Evolutionary conservation across 2,797 vertebrate genomes (phyloP).

Genomic region (Garrulus glandarius): DNA sequence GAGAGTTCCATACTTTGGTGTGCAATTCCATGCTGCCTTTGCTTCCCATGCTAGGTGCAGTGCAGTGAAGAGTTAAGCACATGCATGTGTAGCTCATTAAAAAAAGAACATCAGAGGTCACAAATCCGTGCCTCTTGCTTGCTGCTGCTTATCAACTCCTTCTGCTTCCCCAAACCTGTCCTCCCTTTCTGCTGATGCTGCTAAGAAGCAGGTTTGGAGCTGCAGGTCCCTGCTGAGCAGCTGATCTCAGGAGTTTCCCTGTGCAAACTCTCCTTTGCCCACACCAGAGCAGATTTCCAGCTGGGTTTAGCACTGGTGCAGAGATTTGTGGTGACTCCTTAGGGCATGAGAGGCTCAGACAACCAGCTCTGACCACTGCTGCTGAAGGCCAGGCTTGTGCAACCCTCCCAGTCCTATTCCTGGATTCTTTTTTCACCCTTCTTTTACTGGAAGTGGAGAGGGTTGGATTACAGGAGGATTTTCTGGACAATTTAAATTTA

Average conservation of each 20-base stretch:
- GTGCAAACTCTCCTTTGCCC: background rate
- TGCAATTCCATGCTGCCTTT: background rate
- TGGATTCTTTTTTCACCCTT: background rate
- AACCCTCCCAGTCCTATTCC: background rate
- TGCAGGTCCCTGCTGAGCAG: background rate
- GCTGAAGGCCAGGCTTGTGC: background rate
- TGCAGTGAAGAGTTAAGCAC: background rate
- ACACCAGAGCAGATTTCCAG: background rate
- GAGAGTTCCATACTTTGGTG: background rate
- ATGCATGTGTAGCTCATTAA: background rate
- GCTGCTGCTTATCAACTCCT: background rate
- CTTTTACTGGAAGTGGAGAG: slow-evolving; percentile 42
- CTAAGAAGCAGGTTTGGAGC: background rate
- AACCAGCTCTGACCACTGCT: background rate
- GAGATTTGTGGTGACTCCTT: background rate
- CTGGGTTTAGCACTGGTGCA: background rate
- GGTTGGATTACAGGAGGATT: background rate
- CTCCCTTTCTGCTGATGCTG: background rate
- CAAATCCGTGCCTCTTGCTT: background rate
- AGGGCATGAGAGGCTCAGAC: background rate
- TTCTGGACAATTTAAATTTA: background rate
- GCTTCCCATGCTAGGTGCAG: background rate
- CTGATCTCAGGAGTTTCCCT: background rate
- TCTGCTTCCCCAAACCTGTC: background rate
- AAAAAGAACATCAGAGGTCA: background rate